These are phyloP conservation scores for Oceanodroma tethys DNA, from an alignment of 2,113 vertebrate species.

Conservation along the genomic window DNA sequence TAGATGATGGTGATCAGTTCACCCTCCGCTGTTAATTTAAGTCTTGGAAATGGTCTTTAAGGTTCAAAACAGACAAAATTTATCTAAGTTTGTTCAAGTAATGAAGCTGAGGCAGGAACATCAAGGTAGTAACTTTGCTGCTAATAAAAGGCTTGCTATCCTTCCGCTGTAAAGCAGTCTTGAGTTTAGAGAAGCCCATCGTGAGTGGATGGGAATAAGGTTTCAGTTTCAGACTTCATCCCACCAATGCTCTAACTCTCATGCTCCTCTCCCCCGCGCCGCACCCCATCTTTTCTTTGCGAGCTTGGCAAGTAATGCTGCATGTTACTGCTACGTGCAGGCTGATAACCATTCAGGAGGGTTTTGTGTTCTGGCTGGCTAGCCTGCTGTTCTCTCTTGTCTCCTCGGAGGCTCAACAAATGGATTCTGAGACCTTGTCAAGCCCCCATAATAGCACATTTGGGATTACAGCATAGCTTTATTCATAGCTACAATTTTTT, in stretches of 20 bases:
- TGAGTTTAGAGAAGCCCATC: neutral
- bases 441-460: neutral
- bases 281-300: neutral
- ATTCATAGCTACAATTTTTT: slow-evolving; percentile 9
- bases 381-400: slow-evolving; percentile 33
- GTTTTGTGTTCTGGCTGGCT: slow-evolving; percentile 17
- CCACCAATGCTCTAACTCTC: neutral
- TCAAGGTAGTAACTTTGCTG: neutral
- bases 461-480: slow-evolving; percentile 22
- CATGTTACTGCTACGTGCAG: neutral
- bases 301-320: neutral
- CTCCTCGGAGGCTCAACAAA: neutral
- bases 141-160: neutral
- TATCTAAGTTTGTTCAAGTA: neutral
- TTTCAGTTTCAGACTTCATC: neutral
- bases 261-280: fast-evolving
- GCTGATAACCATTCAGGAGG: slow-evolving; percentile 5
- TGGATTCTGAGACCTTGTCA: slow-evolving; percentile 37
- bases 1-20: neutral
- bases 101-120: neutral
- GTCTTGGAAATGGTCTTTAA: neutral
- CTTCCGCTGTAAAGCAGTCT: neutral
- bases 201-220: neutral
- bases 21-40: neutral
- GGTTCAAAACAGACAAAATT: neutral